Base-by-base conservation (phyloP, 1,140 invertebrate species). In the Colletes gigas region DNA sequence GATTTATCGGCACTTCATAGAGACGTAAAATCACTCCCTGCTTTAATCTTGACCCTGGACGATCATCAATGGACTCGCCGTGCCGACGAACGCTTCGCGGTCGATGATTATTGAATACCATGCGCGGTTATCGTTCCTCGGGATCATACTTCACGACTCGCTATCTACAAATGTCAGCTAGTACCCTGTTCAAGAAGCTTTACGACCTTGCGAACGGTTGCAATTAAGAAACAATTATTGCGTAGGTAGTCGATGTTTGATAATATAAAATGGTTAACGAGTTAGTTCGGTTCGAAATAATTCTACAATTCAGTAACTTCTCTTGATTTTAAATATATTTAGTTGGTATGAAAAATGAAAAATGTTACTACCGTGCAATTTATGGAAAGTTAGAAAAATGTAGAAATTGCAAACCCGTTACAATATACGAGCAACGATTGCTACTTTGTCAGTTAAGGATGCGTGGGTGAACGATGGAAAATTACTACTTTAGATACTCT, bases 1-100 rank as follows among this genome's bases (percentile, higher is more conserved):
- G 60, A 81, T 83, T 81, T 86, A 87, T 83, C 73, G 81, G 21
- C 60, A 57, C 54, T 81, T 85, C 63, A 78, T 79, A 77, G 72
- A 86, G 85, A 86, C 81, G 80, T 86, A 86, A 79, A 86, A 86
- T 81, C 77, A 63, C 41, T 81, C 19, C 39, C 59, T 6, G 55
- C 60, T 76, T 81, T 60, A 55, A 77, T 76, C 67, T 60, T 50
- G 50, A 55, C 57, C 59, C 14, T 44, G 52, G 47, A 50, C 52
- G 78, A 78, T 74, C 75, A 14, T 85, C 70, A 19, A 55, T n/a
- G 44, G 62, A 44, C 65, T 66, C 57, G 15, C 59, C 55, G 72
- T 66, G 57, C 62, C 59, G 54, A 62, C 62, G 52, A 78, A 72
- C 69, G 17, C 52, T 50, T 62, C 30, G 65, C 68, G 60, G 39